Percentiles rank a stretch among this genome's conserved stretches.
phyloP scores from a whole-genome alignment of 2,797 vertebrate species.

The Onychomys torridus region DNA sequence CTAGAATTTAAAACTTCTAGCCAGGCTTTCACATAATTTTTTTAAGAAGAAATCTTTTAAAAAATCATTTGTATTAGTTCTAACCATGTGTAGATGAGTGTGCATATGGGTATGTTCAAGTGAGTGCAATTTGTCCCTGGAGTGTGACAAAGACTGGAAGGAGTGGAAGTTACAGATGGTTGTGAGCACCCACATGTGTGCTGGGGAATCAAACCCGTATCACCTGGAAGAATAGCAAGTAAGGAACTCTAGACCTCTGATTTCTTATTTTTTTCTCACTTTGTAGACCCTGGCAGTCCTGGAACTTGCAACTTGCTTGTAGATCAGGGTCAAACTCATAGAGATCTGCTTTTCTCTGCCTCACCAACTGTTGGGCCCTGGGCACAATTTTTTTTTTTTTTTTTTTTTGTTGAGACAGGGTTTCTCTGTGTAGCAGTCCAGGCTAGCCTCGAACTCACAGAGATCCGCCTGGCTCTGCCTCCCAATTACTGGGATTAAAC shows the following conservation, averaged over 20 bases:
- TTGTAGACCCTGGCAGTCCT: background rate
- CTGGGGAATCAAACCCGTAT: background rate
- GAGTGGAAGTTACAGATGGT: background rate
- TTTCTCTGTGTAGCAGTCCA: background rate
- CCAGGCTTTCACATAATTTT: background rate
- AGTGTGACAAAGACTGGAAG: background rate
- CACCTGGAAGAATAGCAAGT: background rate
- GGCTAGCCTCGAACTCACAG: background rate
- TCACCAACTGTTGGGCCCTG: background rate
- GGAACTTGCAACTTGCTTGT: background rate
- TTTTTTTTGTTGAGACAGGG: background rate
- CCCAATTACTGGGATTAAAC: background rate
- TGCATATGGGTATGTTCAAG: background rate
- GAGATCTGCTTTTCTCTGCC: background rate
- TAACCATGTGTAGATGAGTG: background rate
- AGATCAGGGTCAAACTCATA: background rate
- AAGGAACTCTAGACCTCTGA: background rate
- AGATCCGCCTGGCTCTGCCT: background rate
- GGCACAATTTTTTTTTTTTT: background rate
- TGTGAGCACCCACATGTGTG: background rate
- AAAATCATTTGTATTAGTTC: background rate
- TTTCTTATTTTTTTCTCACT: background rate
- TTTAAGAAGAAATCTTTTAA: no score
- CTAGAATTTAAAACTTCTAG: slow-evolving; percentile 35
- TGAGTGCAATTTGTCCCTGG: background rate